phyloP scores from a whole-genome alignment of 2,888 invertebrate species.

The Pristionchus japonicus region DNA sequence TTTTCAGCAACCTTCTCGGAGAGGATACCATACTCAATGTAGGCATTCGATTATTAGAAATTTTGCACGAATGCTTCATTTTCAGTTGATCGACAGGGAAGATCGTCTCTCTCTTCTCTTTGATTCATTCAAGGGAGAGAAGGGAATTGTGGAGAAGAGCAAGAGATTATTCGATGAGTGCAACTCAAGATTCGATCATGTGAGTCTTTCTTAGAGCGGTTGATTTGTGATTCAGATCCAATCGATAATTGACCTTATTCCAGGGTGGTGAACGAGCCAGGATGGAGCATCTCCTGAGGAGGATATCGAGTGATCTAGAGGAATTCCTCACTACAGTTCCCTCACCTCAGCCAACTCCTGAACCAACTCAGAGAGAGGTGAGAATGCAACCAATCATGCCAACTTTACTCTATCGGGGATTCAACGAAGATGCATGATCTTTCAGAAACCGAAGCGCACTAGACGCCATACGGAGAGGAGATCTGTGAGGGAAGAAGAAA shows the following conservation, averaged over 20 bases:
- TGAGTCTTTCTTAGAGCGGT: background rate
- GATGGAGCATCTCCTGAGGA: background rate
- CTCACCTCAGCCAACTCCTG: background rate
- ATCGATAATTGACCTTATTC: background rate
- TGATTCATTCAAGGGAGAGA: slow-evolving; percentile 8
- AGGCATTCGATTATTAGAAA: too few relatives aligned
- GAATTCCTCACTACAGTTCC: background rate
- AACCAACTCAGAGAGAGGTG: background rate
- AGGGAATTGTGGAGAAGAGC: background rate
- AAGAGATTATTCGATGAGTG: background rate
- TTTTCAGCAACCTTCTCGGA: background rate
- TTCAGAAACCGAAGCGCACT: background rate
- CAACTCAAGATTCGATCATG: background rate
- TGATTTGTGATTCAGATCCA: background rate
- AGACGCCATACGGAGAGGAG: background rate
- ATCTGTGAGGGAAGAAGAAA: background rate
- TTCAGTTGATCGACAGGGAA: background rate
- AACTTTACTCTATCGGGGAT: too few relatives aligned
- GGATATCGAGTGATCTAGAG: background rate
- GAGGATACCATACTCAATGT: background rate
- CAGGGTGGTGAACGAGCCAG: background rate
- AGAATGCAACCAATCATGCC: too few relatives aligned
- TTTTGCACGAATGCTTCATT: background rate
- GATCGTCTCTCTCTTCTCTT: background rate
- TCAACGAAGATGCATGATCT: background rate